A percentile compares a stretch with the other conserved stretches of the same genome.
Evolutionary conservation across 1,140 invertebrate genomes (phyloP).

Genomic region (Trichogramma pretiosum): DNA sequence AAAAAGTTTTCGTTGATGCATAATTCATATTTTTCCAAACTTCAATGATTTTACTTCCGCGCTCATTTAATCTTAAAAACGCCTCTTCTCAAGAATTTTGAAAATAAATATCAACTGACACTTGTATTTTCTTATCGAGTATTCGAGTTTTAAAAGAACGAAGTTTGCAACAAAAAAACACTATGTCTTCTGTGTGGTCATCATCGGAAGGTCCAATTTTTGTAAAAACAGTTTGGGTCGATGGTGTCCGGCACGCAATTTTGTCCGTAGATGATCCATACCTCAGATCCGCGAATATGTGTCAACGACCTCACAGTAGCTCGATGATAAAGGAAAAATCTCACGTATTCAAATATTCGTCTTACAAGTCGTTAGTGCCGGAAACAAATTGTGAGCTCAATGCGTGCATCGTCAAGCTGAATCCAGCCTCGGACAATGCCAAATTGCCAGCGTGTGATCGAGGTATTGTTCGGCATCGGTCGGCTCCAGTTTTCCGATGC

Average conservation of each 20-base stretch:
- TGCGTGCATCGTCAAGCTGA: conserved; percentile 34
- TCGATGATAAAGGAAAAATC: conserved; percentile 20
- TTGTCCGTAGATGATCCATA: conserved; percentile 55
- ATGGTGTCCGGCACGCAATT: conserved; percentile 62
- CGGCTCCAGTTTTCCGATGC: conserved; percentile 23
- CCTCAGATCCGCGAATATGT: conserved; percentile 16
- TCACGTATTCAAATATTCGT: conserved; percentile 19
- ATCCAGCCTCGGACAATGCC: conserved; percentile 29
- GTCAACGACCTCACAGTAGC: conserved; percentile 19
- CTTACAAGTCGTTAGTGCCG: conserved; percentile 20
- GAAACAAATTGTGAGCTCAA: conserved; percentile 25
- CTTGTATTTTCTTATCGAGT: no score
- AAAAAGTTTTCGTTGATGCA: no score
- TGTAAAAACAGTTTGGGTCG: conserved; percentile 60
- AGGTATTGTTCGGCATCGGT: conserved; percentile 19
- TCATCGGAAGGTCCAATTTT: conserved; percentile 61
- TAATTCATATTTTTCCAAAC: no score
- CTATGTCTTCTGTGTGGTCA: conserved; percentile 55
- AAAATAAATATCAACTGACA: no score
- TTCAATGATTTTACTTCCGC: no score
- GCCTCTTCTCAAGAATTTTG: no score
- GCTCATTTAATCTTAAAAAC: no score
- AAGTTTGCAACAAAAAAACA: no score
- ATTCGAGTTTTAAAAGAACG: no score
- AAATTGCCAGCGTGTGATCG: background rate